Evolutionary conservation across 2,113 vertebrate species (phyloP).

Genomic region (Alethe diademata): DNA sequence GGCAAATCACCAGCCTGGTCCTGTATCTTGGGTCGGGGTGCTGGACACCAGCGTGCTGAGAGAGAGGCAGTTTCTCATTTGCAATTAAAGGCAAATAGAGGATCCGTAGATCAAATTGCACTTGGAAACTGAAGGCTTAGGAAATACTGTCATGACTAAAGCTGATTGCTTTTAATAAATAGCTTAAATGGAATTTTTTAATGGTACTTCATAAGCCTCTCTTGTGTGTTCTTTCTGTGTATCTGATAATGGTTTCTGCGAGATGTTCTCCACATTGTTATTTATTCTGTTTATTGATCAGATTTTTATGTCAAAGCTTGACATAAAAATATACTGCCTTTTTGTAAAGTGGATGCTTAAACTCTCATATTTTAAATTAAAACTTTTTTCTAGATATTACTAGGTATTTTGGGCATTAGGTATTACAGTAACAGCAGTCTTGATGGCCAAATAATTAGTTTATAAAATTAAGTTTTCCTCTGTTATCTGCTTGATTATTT

Average conservation of each 20-base stretch:
- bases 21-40: not conserved
- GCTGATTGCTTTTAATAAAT: not conserved
- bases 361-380: not conserved
- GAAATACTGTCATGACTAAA: not conserved
- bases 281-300: not conserved
- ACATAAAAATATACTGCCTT: not conserved
- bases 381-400: not conserved
- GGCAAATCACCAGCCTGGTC: not conserved
- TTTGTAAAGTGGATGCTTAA: not conserved
- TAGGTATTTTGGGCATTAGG: not conserved
- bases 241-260: not conserved
- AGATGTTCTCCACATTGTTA: not conserved
- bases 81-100: not conserved
- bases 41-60: not conserved
- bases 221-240: not conserved
- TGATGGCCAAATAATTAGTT: not conserved
- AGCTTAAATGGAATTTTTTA: not conserved
- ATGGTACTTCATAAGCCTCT: not conserved
- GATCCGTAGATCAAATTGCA: not conserved
- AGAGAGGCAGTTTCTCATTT: not conserved
- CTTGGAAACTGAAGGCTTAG: not conserved
- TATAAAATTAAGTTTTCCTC: not conserved
- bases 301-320: not conserved
- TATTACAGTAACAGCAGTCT: not conserved
- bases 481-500: not conserved